A percentile compares a stretch with the other conserved stretches of the same genome.
phyloP scores from a whole-genome alignment of 2,888 invertebrate species.

The Stegana nigrithorax region DNA sequence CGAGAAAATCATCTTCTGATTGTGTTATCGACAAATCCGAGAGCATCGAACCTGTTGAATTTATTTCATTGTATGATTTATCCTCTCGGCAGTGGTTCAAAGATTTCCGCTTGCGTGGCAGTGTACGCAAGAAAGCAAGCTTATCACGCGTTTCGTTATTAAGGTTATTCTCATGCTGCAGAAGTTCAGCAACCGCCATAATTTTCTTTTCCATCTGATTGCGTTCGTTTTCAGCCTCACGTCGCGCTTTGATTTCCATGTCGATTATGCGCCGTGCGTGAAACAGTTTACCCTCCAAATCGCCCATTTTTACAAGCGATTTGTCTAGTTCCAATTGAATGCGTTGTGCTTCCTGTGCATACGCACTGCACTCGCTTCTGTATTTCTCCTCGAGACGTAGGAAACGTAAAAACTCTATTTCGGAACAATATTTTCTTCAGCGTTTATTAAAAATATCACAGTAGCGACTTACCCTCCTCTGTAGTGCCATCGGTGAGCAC shows the following conservation, averaged over 20 bases:
- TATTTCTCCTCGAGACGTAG: slow-evolving; percentile 80
- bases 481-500: slow-evolving; percentile 76
- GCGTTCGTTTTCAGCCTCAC: slow-evolving; percentile 78
- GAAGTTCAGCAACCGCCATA: slow-evolving; percentile 77
- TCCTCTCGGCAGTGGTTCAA: slow-evolving; percentile 62
- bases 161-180: slow-evolving; percentile 78
- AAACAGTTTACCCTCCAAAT: slow-evolving; percentile 83
- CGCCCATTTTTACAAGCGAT: slow-evolving; percentile 78
- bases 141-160: slow-evolving; percentile 86
- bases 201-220: slow-evolving; percentile 81
- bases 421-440: too few relatives aligned
- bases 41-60: slow-evolving; percentile 78
- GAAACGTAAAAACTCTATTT: slow-evolving; percentile 80
- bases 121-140: slow-evolving; percentile 79
- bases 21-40: slow-evolving; percentile 68
- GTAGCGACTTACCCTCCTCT: slow-evolving; percentile 74
- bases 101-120: slow-evolving; percentile 72
- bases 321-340: slow-evolving; percentile 79
- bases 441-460: background rate
- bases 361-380: slow-evolving; percentile 76
- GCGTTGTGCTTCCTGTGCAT: slow-evolving; percentile 79
- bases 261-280: slow-evolving; percentile 85
- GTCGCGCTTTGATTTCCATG: slow-evolving; percentile 79
- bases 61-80: slow-evolving; percentile 74
- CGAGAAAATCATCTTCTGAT: slow-evolving; percentile 68